phyloP scores from a whole-genome alignment of 2,113 vertebrate genomes.

The Corapipo altera region DNA sequence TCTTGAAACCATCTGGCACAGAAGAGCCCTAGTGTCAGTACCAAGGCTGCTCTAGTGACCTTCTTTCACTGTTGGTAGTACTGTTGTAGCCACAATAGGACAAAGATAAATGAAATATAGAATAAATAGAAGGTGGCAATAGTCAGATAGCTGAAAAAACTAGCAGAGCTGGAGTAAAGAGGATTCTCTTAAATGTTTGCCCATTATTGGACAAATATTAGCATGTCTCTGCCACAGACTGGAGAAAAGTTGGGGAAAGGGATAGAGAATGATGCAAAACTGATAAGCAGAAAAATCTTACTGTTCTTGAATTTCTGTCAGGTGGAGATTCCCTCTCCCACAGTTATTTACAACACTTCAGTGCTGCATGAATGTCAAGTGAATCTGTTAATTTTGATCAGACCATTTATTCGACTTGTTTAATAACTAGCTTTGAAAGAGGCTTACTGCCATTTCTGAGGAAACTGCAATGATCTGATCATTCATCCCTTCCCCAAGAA shows the following conservation, averaged over 20 bases:
- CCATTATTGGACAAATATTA: not conserved
- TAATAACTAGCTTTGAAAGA: not conserved
- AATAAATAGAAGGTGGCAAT: not conserved
- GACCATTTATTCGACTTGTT: not conserved
- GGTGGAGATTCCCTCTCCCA: not conserved
- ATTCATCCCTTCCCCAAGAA: not conserved
- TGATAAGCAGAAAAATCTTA: not conserved
- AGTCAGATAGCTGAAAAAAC: not conserved
- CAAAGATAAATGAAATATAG: not conserved
- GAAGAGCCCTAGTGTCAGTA: not conserved
- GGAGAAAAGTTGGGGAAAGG: not conserved
- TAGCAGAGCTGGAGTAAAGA: not conserved
- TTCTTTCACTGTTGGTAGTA: not conserved
- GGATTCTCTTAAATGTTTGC: not conserved
- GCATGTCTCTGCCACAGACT: not conserved
- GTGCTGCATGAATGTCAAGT: not conserved
- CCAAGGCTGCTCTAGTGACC: not conserved
- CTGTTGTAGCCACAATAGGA: not conserved
- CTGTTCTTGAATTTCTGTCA: not conserved
- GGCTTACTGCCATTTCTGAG: not conserved
- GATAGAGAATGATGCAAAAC: not conserved
- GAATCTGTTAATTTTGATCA: not conserved
- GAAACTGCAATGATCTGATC: not conserved
- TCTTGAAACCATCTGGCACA: not conserved
- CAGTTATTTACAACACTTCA: not conserved